Percentiles rank a stretch among this genome's conserved stretches.
These are phyloP conservation scores for Rhopalosiphum padi DNA, from an alignment of 1,140 invertebrate genomes.

Conservation along the genomic window DNA sequence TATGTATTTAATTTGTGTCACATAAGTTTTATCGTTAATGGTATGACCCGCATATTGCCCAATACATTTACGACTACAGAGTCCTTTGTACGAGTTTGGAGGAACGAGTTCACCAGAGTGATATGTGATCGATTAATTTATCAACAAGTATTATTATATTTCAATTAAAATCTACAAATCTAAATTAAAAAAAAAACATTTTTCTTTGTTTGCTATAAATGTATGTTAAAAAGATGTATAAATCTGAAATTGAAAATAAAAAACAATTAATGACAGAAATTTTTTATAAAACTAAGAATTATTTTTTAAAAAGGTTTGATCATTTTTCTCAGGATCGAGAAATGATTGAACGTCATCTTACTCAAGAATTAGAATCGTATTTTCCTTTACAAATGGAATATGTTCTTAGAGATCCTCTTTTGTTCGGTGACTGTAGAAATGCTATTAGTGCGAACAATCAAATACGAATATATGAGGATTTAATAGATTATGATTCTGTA, in stretches of 20 bases:
- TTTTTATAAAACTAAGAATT: neutral
- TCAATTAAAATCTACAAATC: neutral
- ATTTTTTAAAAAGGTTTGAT: neutral
- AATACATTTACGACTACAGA: conserved; percentile 69
- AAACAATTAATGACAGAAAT: neutral
- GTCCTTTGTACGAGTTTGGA: conserved; percentile 82
- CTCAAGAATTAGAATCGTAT: neutral
- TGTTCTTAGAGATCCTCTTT: conserved; percentile 77
- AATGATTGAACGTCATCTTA: conserved; percentile 25
- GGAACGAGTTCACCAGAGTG: conserved; percentile 86
- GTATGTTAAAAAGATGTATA: neutral
- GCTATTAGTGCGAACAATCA: conserved; percentile 75
- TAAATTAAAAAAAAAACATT: neutral
- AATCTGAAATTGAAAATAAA: neutral
- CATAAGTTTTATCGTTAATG: conserved; percentile 81
- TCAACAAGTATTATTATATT: conserved; percentile 66
- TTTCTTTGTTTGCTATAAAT: neutral
- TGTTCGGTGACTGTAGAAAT: conserved; percentile 89
- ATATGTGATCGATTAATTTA: conserved; percentile 86
- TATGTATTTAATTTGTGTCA: conserved; percentile 94
- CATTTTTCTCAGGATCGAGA: conserved; percentile 16
- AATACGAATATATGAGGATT: conserved; percentile 83
- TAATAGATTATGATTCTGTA: conserved; percentile 86
- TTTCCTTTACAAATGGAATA: conserved; percentile 70
- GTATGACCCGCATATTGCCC: conserved; percentile 77